Percentiles rank a stretch among this genome's conserved stretches.
These are phyloP conservation scores for Machimus atricapillus DNA, from an alignment of 2,888 invertebrate genomes.

Conservation along the genomic window DNA sequence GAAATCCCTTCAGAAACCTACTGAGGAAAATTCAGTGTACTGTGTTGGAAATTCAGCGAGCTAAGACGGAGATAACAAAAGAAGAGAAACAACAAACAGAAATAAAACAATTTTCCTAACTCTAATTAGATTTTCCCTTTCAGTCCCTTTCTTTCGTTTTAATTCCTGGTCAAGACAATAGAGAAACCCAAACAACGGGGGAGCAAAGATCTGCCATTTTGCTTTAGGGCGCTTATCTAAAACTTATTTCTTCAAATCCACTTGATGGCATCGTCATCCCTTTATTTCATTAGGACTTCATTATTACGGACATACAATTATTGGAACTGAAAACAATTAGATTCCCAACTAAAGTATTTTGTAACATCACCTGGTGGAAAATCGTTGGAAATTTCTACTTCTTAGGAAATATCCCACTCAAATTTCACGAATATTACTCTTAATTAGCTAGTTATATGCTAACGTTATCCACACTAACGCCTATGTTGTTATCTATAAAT, in stretches of 20 bases:
- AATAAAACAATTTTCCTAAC: conserved; percentile 51
- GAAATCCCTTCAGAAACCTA: background rate
- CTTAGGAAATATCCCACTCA: background rate
- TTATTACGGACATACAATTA: conserved; percentile 19
- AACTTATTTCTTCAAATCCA: conserved; percentile 20
- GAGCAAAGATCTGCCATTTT: background rate
- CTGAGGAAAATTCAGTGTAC: background rate
- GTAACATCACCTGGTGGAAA: background rate
- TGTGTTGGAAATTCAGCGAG: background rate
- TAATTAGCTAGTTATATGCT: conserved; percentile 55
- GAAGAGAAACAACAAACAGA: conserved; percentile 50
- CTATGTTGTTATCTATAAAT: conserved; percentile 20
- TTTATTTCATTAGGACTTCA: conserved; percentile 35
- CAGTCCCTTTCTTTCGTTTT: conserved; percentile 4
- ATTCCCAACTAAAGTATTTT: background rate
- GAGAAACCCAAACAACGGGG: background rate
- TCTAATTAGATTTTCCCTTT: conserved; percentile 51
- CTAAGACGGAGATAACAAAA: background rate
- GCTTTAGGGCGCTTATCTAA: conserved; percentile 8
- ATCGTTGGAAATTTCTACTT: background rate
- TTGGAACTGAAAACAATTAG: background rate
- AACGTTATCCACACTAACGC: conserved; percentile 53
- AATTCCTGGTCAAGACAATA: conserved; percentile 25
- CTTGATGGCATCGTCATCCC: conserved; percentile 12
- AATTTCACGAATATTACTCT: conserved; percentile 51